Conservation (phyloP, 2,888 invertebrate genomes). For the Drosophila greeni region DNA sequence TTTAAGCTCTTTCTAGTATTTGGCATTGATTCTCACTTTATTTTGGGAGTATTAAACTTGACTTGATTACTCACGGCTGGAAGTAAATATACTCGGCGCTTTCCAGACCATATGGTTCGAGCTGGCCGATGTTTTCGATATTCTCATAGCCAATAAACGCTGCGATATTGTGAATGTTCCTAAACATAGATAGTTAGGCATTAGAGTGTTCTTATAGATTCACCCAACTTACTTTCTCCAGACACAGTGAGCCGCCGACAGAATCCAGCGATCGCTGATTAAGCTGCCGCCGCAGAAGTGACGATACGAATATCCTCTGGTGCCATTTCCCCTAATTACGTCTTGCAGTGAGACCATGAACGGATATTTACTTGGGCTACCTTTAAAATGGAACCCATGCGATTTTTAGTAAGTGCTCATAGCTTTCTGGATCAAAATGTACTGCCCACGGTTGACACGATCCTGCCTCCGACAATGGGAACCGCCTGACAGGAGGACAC, state of each 20-base stretch:
- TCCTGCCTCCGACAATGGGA: conserved; percentile 74
- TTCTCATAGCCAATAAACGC: conserved; percentile 72
- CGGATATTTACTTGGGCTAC: conserved; percentile 65
- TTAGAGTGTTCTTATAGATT: background rate
- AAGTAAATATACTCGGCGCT: conserved; percentile 70
- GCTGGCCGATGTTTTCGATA: conserved; percentile 54
- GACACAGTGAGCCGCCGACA: conserved; percentile 77
- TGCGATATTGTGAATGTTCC: conserved; percentile 60
- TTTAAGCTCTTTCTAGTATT: background rate
- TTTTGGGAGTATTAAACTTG: conserved; percentile 32
- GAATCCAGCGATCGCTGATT: conserved; percentile 72
- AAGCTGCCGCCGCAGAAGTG: conserved; percentile 78
- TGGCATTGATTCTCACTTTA: conserved; percentile 13
- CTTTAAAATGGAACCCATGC: conserved; percentile 30
- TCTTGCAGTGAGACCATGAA: conserved; percentile 77
- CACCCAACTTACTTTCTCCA: conserved; percentile 69
- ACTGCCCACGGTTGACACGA: conserved; percentile 65
- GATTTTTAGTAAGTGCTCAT: conserved; percentile 16
- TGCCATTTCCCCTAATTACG: conserved; percentile 29
- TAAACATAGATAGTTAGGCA: conserved; percentile 35
- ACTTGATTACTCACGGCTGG: conserved; percentile 69
- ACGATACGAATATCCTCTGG: conserved; percentile 39
- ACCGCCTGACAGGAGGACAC: conserved; percentile 34
- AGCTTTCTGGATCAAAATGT: conserved; percentile 1
- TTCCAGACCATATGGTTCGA: conserved; percentile 58